Conservation (phyloP, 1,140 invertebrate genomes). For the Wasmannia auropunctata region DNA sequence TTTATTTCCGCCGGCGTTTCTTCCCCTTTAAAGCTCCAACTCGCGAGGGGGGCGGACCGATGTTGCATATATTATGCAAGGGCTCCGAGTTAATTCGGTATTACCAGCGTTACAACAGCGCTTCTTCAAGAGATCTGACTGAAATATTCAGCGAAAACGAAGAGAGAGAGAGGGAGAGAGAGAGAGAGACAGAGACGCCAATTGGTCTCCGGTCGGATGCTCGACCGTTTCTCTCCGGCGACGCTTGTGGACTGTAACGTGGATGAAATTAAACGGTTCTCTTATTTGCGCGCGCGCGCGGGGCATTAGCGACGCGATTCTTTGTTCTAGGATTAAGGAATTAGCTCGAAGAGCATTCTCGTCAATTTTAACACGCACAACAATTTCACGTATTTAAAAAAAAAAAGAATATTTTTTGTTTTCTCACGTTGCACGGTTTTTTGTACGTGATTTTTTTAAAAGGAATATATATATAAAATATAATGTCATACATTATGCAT, state of each 20-base stretch:
- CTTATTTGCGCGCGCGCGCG: not conserved
- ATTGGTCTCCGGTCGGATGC: not conserved
- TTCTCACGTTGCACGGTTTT: not conserved
- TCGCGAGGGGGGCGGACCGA: not conserved
- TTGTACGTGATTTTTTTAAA: not conserved
- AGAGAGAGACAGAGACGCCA: too few relatives aligned
- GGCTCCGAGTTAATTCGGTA: constrained; percentile 37
- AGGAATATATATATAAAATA: not conserved
- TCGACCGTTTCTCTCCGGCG: not conserved
- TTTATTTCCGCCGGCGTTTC: not conserved
- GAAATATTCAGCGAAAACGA: constrained; percentile 41
- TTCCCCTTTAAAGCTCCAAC: not conserved
- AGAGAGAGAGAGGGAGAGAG: too few relatives aligned
- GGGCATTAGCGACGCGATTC: not conserved
- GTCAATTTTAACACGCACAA: not conserved
- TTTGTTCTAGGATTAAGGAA: not conserved
- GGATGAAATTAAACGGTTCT: constrained; percentile 12
- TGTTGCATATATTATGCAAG: constrained; percentile 41
- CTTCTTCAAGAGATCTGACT: not conserved
- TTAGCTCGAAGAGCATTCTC: not conserved
- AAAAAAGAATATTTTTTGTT: not conserved
- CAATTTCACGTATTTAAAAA: not conserved
- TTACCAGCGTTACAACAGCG: constrained; percentile 6
- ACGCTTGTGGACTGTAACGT: not conserved
- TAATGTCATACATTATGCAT: not conserved